These are phyloP conservation scores for Aphaenogaster rudis DNA, from an alignment of 1,140 invertebrate genomes.

Conservation along the genomic window DNA sequence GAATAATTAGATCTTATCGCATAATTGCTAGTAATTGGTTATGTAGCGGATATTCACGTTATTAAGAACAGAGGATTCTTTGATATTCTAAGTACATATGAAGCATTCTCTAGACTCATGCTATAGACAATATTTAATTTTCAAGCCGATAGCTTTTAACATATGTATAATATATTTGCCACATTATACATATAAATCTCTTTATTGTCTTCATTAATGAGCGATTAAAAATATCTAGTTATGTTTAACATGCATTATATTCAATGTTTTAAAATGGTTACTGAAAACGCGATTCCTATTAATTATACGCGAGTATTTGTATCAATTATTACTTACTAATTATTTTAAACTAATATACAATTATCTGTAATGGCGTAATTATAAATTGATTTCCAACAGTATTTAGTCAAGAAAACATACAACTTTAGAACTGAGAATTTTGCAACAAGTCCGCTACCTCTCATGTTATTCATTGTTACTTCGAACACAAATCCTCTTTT, in stretches of 20 bases:
- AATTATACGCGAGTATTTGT: slow-evolving; percentile 29
- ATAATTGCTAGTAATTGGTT: neutral
- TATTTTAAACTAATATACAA: neutral
- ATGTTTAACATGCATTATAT: slow-evolving; percentile 24
- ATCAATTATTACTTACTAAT: slow-evolving; percentile 12
- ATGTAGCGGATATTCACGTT: neutral
- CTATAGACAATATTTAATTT: slow-evolving; percentile 11
- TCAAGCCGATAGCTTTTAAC: slow-evolving; percentile 17
- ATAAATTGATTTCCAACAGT: slow-evolving; percentile 4
- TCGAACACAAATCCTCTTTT: neutral
- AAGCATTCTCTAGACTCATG: slow-evolving; percentile 8
- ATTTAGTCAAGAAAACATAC: neutral
- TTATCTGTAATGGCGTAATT: neutral
- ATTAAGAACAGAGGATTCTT: slow-evolving; percentile 40
- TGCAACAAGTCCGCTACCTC: neutral
- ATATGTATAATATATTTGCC: slow-evolving; percentile 31
- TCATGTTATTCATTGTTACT: slow-evolving; percentile 1
- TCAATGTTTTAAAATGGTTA: neutral
- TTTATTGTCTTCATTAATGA: slow-evolving; percentile 47
- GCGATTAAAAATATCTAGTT: slow-evolving; percentile 39
- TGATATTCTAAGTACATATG: slow-evolving; percentile 31
- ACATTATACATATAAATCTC: slow-evolving; percentile 32
- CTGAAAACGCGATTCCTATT: neutral
- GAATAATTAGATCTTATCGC: slow-evolving; percentile 33
- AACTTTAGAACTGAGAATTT: neutral